Evolutionary conservation across 1,140 invertebrate genomes (phyloP), one percentile per base, ranked within the genome.

Genomic region (Zaprionus kolodkinae): DNA sequence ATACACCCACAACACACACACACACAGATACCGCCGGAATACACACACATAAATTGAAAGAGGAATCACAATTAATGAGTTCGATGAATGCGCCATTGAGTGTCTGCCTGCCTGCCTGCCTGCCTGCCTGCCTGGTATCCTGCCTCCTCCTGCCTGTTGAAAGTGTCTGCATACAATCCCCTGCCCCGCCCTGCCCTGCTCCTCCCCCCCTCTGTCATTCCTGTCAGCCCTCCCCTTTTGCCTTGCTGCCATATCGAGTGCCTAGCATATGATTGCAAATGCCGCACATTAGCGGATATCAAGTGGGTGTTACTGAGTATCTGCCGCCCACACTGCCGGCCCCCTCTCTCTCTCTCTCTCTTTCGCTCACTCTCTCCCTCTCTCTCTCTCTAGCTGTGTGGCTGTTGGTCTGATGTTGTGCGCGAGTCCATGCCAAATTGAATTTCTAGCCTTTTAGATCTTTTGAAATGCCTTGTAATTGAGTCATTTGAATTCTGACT

Each of bases 11-110:
- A 62, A 63, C 40, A 36, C 55, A 50, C 45, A 50, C 56, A 21
- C 43, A 50, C 11, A n/a, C 35, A 40, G 7, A 15, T 12, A 59
- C 21, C 2, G 1, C 21, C 21, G 21, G 1, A 21, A 21, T 30
- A 62, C 60, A 21, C 81, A 59, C 52, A 84, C 77, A 86, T 86
- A 86, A 86, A 86, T 86, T 86, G 78, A 76, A 85, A 88, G 78
- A 89, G 86, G 81, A 88, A 88, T 88, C 85, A 89, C 85, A 88
- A 88, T 88, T 88, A 88, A 89, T 88, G 85, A 88, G 85, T 88
- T 88, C 85, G 85, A 85, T 88, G 85, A 88, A 85, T 89, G 61
- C 75, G 81, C 75, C 78, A 85, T 76, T 72, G 73, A 66, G 56
- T 64, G 61, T 68, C 45, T 68, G 61, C 55, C 45, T 68, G 54